Conservation (phyloP, 1,140 invertebrate genomes). For the Himalopsyche phryganea region DNA sequence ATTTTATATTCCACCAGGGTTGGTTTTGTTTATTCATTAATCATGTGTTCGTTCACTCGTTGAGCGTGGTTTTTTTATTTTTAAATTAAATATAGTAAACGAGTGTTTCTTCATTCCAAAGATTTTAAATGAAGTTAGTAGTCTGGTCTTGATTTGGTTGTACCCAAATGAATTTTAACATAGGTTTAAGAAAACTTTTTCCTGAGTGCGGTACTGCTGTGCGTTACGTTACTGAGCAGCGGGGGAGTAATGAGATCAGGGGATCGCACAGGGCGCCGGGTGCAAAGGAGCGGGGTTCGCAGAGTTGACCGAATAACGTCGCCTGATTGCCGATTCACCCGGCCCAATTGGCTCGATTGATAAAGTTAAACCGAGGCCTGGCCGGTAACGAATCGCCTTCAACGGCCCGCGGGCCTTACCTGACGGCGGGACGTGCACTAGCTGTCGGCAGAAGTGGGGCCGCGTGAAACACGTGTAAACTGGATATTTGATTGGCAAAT, state of each 20-base stretch:
- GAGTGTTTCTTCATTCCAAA: no score
- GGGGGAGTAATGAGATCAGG: constrained; percentile 23
- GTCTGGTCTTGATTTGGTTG: no score
- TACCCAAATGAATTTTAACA: no score
- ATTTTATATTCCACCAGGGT: no score
- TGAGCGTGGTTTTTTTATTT: no score
- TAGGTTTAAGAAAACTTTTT: no score
- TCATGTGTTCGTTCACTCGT: no score
- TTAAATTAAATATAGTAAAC: no score
- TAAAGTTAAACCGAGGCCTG: constrained; percentile 40
- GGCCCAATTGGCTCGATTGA: constrained; percentile 54
- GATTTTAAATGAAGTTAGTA: no score
- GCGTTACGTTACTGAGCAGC: neutral
- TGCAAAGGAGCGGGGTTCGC: constrained; percentile 26
- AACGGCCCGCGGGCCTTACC: constrained; percentile 33
- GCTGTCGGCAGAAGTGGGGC: neutral
- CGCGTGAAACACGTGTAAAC: no score
- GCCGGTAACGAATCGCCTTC: constrained; percentile 52
- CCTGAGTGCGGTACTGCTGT: neutral
- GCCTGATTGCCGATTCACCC: constrained; percentile 54
- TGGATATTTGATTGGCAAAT: no score
- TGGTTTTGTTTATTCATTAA: no score
- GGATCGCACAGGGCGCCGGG: neutral
- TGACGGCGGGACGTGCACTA: neutral
- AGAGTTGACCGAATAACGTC: constrained; percentile 35